Percentiles rank a stretch among this genome's conserved stretches.
Evolutionary conservation across 2,888 invertebrate species (phyloP).

Genomic region (Rhingia campestris): DNA sequence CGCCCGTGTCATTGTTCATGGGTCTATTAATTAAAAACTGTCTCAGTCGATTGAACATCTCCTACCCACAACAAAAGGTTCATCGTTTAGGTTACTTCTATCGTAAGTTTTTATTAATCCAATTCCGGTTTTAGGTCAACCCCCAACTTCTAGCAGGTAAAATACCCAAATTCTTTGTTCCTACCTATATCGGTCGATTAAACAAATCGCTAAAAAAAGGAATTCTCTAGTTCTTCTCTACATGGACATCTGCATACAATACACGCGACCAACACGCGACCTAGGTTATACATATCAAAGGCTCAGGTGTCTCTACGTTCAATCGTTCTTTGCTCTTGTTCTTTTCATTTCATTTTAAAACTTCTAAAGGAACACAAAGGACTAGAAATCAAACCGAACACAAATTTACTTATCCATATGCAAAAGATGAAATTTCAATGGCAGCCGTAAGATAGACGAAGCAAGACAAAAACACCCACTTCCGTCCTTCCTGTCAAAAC

Average conservation of each 20-base stretch:
- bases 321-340: background rate
- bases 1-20: background rate
- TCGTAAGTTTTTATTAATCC: background rate
- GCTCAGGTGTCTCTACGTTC: constrained; percentile 20
- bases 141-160: constrained; percentile 18
- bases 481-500: constrained; percentile 68
- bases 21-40: background rate
- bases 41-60: background rate
- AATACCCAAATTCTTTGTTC: background rate
- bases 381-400: constrained; percentile 36
- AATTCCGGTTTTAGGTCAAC: constrained; percentile 13
- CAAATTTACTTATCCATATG: constrained; percentile 36
- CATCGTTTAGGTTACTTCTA: no score
- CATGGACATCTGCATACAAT: constrained; percentile 36
- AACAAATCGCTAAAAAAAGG: constrained; percentile 21
- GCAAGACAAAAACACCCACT: constrained; percentile 67
- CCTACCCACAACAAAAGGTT: no score
- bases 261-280: constrained; percentile 68
- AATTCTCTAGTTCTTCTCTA: background rate
- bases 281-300: constrained; percentile 17
- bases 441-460: background rate
- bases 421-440: constrained; percentile 35
- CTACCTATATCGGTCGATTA: constrained; percentile 19
- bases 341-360: background rate
- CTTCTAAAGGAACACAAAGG: background rate